These are phyloP conservation scores for Spodoptera frugiperda DNA, from an alignment of 1,140 invertebrate species.

Conservation along the genomic window DNA sequence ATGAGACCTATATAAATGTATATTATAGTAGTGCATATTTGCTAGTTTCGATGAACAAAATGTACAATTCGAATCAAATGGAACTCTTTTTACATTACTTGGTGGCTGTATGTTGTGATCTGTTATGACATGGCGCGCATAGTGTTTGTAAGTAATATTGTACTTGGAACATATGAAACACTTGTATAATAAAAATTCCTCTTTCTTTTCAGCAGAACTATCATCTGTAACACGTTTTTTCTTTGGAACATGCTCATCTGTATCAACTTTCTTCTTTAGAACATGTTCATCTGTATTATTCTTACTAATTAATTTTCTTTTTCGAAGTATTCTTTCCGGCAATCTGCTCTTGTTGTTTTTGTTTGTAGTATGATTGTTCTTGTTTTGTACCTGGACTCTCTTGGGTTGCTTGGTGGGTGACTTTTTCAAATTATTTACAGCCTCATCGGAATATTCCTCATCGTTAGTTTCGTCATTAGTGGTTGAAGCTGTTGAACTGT, in stretches of 20 bases:
- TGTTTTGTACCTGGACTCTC: background rate
- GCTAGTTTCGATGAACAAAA: constrained; percentile 54
- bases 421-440: background rate
- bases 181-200: no score
- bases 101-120: constrained; percentile 56
- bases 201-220: background rate
- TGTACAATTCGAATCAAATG: constrained; percentile 60
- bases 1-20: constrained; percentile 60
- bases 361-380: background rate
- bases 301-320: constrained; percentile 32
- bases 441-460: background rate
- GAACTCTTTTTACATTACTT: constrained; percentile 46
- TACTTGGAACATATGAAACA: constrained; percentile 56
- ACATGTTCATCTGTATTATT: background rate
- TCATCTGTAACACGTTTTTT: constrained; percentile 9
- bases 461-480: background rate
- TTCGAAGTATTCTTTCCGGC: constrained; percentile 10
- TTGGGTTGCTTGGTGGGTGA: background rate
- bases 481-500: background rate
- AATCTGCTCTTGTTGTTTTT: constrained; percentile 6
- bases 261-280: background rate
- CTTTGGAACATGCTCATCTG: background rate
- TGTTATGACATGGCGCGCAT: constrained; percentile 50
- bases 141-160: constrained; percentile 50
- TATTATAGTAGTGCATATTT: constrained; percentile 57